Percentiles rank a stretch among this genome's conserved stretches.
Evolutionary conservation across 2,888 invertebrate genomes (phyloP).

Genomic region (Pherbina coryleti): DNA sequence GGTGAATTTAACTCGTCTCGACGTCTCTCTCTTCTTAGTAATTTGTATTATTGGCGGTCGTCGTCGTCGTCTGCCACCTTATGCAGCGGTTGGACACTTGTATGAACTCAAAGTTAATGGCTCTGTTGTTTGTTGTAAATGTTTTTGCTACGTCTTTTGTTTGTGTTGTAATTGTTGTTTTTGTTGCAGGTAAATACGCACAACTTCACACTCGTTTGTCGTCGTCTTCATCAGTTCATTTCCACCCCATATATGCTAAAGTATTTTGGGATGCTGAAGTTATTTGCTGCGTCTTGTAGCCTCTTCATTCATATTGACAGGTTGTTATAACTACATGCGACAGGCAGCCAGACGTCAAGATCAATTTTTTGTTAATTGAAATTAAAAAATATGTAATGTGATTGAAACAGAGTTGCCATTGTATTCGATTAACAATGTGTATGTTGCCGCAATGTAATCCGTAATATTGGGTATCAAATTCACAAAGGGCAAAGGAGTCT

Average conservation of each 20-base stretch:
- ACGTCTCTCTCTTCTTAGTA: background rate
- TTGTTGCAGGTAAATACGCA: background rate
- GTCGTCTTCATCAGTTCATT: background rate
- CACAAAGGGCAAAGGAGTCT: no score
- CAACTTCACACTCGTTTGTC: slow-evolving; percentile 5
- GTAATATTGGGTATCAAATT: no score
- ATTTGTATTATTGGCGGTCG: slow-evolving; percentile 7
- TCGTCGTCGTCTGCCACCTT: background rate
- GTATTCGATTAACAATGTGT: no score
- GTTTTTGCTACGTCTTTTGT: background rate
- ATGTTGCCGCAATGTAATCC: no score
- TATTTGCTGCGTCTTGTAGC: background rate
- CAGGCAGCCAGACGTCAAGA: background rate
- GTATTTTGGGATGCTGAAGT: background rate
- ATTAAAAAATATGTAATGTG: background rate
- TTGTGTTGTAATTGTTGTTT: background rate
- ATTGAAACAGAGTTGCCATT: no score
- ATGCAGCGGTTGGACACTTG: background rate
- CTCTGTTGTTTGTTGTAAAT: no score
- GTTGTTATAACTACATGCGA: background rate
- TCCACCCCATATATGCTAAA: background rate
- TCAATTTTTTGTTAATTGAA: background rate
- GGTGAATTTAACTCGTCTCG: slow-evolving; percentile 20
- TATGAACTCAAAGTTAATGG: slow-evolving; percentile 36
- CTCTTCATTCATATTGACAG: background rate